Percentiles rank a stretch among this genome's conserved stretches.
Evolutionary conservation across 2,888 invertebrate genomes (phyloP).

Genomic region (Caenorhabditis panamensis): DNA sequence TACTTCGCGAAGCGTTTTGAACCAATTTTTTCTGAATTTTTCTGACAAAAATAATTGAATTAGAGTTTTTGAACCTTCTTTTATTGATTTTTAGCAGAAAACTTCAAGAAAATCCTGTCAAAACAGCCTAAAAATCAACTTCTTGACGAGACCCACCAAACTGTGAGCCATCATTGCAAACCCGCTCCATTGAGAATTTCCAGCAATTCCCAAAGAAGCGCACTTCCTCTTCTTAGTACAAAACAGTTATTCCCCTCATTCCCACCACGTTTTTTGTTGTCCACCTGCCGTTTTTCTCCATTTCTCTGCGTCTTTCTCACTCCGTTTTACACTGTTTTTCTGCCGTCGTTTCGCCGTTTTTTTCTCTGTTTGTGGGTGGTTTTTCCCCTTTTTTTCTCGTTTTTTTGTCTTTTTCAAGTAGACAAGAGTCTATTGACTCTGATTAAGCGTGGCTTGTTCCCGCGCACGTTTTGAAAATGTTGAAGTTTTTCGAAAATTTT

Average conservation of each 20-base stretch:
- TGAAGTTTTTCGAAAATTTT: background rate
- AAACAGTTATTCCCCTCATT: slow-evolving; percentile 3
- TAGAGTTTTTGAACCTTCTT: too few relatives aligned
- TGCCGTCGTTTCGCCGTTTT: slow-evolving; percentile 22
- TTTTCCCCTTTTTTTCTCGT: slow-evolving; percentile 4
- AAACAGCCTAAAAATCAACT: too few relatives aligned
- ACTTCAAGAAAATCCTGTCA: too few relatives aligned
- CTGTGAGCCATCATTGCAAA: too few relatives aligned
- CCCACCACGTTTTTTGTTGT: slow-evolving; percentile 18
- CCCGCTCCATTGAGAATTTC: too few relatives aligned
- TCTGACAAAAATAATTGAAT: too few relatives aligned
- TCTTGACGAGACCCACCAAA: too few relatives aligned
- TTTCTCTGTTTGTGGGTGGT: background rate
- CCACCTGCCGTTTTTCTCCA: slow-evolving; percentile 15
- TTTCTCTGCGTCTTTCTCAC: slow-evolving; percentile 24
- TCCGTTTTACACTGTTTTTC: slow-evolving; percentile 42
- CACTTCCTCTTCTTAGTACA: background rate
- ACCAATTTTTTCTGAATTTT: too few relatives aligned
- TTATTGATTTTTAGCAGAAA: too few relatives aligned
- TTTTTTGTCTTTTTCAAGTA: slow-evolving; percentile 34
- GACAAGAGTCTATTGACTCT: background rate
- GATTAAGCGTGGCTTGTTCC: slow-evolving; percentile 15
- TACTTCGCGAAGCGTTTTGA: too few relatives aligned
- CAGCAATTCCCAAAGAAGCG: background rate
- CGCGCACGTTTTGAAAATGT: background rate